Evolutionary conservation across 1,140 invertebrate species (phyloP).

Genomic region (Drosophila ambigua): DNA sequence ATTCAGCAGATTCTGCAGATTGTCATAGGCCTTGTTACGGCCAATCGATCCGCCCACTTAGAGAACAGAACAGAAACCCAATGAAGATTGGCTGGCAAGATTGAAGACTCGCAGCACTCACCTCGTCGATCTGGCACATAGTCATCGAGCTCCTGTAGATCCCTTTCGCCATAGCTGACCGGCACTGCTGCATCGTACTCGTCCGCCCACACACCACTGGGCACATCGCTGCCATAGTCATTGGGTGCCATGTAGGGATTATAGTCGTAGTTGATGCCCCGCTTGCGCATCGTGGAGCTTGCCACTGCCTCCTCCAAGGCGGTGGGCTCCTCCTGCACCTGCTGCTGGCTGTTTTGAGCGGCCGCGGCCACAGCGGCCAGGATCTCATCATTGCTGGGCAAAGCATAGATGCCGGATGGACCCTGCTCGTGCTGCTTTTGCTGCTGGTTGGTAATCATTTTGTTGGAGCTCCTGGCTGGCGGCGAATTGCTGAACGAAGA

Average conservation of each 20-base stretch:
- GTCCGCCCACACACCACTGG: constrained; percentile 51
- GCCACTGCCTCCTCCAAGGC: constrained; percentile 64
- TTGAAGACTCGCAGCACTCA: constrained; percentile 13
- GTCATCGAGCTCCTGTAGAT: constrained; percentile 77
- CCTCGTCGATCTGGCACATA: constrained; percentile 67
- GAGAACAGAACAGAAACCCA: too few species aligned
- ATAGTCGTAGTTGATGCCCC: constrained; percentile 74
- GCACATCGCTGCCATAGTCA: constrained; percentile 26
- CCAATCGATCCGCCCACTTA: constrained; percentile 45
- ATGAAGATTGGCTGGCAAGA: neutral
- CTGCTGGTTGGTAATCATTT: constrained; percentile 9
- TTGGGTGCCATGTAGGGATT: constrained; percentile 51
- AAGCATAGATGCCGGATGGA: constrained; percentile 55
- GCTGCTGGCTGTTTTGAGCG: constrained; percentile 62
- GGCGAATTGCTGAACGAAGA: constrained; percentile 73
- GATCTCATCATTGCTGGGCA: constrained; percentile 76
- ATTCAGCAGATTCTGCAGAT: constrained; percentile 77
- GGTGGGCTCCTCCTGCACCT: constrained; percentile 59
- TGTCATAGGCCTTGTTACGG: constrained; percentile 79
- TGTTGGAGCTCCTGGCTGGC: constrained; percentile 32
- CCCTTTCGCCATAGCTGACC: constrained; percentile 54
- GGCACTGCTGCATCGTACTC: constrained; percentile 61
- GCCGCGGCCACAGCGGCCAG: constrained; percentile 77
- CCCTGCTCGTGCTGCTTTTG: constrained; percentile 35
- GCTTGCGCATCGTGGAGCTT: constrained; percentile 70